phyloP scores from a whole-genome alignment of 2,888 invertebrate species.

The Eucera pruinosa region DNA sequence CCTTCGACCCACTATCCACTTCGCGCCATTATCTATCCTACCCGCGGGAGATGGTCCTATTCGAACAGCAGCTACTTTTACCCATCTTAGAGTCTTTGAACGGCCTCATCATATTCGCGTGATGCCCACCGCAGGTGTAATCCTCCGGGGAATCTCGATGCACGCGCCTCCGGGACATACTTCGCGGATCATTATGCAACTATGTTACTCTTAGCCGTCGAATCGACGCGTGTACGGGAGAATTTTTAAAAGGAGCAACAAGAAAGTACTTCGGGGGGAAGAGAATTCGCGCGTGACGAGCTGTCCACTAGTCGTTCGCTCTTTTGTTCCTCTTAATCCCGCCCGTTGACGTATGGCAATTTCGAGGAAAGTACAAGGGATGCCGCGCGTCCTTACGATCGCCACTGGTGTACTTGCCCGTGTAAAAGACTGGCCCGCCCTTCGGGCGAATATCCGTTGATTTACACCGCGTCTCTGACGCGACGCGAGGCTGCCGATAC shows the following conservation, averaged over 20 bases:
- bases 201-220: not conserved
- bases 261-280: no score
- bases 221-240: no score
- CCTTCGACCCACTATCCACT: not conserved
- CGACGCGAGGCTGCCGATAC: slow-evolving; percentile 47
- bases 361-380: slow-evolving; percentile 15
- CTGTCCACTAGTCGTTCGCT: not conserved
- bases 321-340: not conserved
- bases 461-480: slow-evolving; percentile 56
- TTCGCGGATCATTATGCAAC: not conserved
- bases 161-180: not conserved
- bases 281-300: not conserved
- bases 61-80: not conserved
- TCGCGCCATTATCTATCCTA: not conserved
- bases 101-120: slow-evolving; percentile 33
- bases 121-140: slow-evolving; percentile 45
- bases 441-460: slow-evolving; percentile 57
- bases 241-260: no score
- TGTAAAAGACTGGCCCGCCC: slow-evolving; percentile 40
- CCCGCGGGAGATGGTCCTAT: not conserved
- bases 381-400: slow-evolving; percentile 2
- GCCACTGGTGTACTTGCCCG: slow-evolving; percentile 18
- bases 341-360: not conserved
- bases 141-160: not conserved
- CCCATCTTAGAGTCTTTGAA: not conserved